Base-by-base conservation (phyloP, 2,797 vertebrate genomes). In the Rousettus madagascariensis region DNA sequence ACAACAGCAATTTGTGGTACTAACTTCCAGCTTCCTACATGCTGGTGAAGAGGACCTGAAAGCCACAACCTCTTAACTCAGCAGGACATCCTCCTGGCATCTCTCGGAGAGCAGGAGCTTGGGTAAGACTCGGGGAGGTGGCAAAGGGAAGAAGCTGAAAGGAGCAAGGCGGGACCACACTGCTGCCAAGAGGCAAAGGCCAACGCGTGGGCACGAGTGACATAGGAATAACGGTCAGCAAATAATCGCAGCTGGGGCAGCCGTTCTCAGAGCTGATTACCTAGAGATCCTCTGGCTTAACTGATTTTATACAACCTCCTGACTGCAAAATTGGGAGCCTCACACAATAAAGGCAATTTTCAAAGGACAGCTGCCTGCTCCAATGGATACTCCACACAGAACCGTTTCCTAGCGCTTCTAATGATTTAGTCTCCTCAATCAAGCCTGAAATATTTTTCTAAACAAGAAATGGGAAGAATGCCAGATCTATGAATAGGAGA, bases 301-400 rank as follows among this genome's bases (percentile, higher is more conserved):
- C 77, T 97, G 96, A 96, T 96, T 96, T 95, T 94, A 51, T 49
- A 87, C 46, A n/a, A 93, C 86, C 91, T 95, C 59, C 91, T 93
- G 91, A 94, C 91, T 95, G 79, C 75, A n/a, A 96, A 96, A 95
- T 80, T 80, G 79, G 86, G 95, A 80, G 69, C 86, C 69, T 94
- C 49, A 4, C 89, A 96, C 79, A 91, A 87, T 77, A 89, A 91
- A 91, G 86, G 69, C 95, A 75, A 51, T 95, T 96, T 97, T 83
- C 96, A 95, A 95, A 97, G 95, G 95, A 84, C 89, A 96, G 94
- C 97, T 96, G 93, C 91, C 94, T 66, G 89, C 93, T 94, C 78
- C 38, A 96, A 88, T 72, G 96, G 94, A 96, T 93, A 80, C 89
- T 65, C 83, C 75, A 77, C 91, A 57, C 22, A 17, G 74, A 86